phyloP scores from a whole-genome alignment of 2,797 vertebrate genomes.

The Enteromius afrohamiltoni region DNA sequence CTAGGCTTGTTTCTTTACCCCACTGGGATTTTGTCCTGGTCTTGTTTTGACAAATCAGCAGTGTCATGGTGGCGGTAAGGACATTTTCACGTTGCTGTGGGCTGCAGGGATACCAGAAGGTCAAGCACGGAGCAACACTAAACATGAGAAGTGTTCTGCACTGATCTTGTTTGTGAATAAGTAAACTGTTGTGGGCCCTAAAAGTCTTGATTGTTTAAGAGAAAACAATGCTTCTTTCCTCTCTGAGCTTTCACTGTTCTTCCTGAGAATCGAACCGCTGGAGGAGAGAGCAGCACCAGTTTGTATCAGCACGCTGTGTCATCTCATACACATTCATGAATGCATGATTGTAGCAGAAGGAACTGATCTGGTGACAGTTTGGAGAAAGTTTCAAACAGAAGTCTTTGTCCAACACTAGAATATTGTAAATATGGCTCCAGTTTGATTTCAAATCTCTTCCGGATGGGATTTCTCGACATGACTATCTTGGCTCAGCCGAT shows the following conservation, averaged over 20 bases:
- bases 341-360: conserved; percentile 9
- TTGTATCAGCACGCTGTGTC: conserved; percentile 41
- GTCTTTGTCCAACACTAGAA: not conserved
- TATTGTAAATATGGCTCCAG: not conserved
- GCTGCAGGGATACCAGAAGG: conserved; percentile 13
- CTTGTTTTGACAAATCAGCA: conserved; percentile 3
- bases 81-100: conserved; percentile 8
- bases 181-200: conserved; percentile 45
- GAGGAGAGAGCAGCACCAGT: conserved; percentile 52
- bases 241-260: conserved; percentile 35
- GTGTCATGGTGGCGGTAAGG: not conserved
- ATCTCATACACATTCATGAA: not conserved
- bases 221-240: conserved; percentile 38
- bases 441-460: not conserved
- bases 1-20: not conserved
- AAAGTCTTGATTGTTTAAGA: conserved; percentile 55
- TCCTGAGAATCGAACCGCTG: conserved; percentile 6
- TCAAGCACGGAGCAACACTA: conserved; percentile 10
- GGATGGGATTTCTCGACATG: not conserved
- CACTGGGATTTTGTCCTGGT: not conserved
- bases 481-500: not conserved
- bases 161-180: conserved; percentile 51
- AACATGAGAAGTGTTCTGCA: conserved; percentile 45
- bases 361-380: conserved; percentile 13
- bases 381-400: not conserved